Evolutionary conservation across 2,797 vertebrate genomes (phyloP), one percentile per base, ranked within the genome.

Genomic region (Rhodeus uyekii): DNA sequence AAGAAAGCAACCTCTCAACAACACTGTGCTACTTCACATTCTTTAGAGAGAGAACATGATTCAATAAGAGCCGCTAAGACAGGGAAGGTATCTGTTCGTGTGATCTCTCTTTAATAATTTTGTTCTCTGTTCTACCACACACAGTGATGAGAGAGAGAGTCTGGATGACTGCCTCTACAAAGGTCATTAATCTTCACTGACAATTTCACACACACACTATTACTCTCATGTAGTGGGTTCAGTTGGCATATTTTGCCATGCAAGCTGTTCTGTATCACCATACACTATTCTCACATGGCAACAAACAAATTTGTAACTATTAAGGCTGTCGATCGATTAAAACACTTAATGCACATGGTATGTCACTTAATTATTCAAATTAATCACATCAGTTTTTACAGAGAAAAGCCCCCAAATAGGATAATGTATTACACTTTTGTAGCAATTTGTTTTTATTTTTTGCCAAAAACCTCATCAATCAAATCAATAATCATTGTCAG

Each of bases 101-200:
- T 44, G 60, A 64, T 75, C 38, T 46, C 58, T 16, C 48, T 72
- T 80, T 73, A 84, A 65, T 80, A 46, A 80, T 73, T 84, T 55
- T 74, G 24, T 48, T 78, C 67, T 64, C 16, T 71, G 74, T 77
- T 68, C 42, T 53, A 42, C 46, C 76, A 78, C 61, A 79, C 44
- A 53, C 58, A 42, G 76, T 73, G 78, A 76, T 60, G 55, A 8
- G 38, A 44, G 50, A 36, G 18, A 64, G 39, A 60, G 48, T 81
- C 74, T 69, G 63, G 73, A 76, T 82, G 73, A 82, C 64, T 76
- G 73, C 73, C 29, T 82, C 50, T 46, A 82, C 81, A 82, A 82
- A 76, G 63, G 73, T 76, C 63, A 76, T 82, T 75, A 68, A 82
- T 82, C 80, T 76, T 82, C 63, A 68, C 71, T 82, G 80, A 82